phyloP scores from a whole-genome alignment of 2,888 invertebrate genomes.

The Drosophila nigricruria region DNA sequence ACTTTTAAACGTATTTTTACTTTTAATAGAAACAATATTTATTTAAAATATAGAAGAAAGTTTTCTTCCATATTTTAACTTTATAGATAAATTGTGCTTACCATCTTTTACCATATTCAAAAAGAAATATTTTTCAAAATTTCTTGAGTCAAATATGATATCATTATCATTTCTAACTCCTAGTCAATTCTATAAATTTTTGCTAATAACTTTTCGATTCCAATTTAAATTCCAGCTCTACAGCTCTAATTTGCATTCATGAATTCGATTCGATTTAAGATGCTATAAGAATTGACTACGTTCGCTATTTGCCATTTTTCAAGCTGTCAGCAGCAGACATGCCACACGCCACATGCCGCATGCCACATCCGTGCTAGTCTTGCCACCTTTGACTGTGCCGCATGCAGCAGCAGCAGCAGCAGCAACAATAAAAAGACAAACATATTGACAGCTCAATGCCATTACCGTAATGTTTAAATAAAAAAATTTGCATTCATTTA shows the following conservation, averaged over 20 bases:
- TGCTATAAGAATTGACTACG: constrained; percentile 28
- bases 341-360: constrained; percentile 23
- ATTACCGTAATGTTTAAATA: constrained; percentile 77
- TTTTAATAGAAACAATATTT: too few relatives aligned
- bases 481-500: constrained; percentile 80
- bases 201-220: not conserved
- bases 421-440: constrained; percentile 69
- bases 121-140: too few relatives aligned
- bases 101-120: too few relatives aligned
- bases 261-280: constrained; percentile 37
- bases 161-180: not conserved
- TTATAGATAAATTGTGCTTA: too few relatives aligned
- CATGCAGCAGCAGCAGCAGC: constrained; percentile 21
- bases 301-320: constrained; percentile 61
- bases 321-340: constrained; percentile 68
- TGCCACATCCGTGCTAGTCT: constrained; percentile 22
- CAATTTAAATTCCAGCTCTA: not conserved
- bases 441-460: constrained; percentile 79
- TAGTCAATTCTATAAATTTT: not conserved
- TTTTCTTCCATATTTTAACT: too few relatives aligned
- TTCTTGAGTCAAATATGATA: not conserved
- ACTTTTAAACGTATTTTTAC: too few relatives aligned
- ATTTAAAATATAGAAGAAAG: too few relatives aligned
- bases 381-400: constrained; percentile 30
- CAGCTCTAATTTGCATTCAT: not conserved